Percentiles rank a stretch among this genome's conserved stretches.
These are phyloP conservation scores for Diabrotica virgifera DNA, from an alignment of 1,140 invertebrate genomes.

Conservation along the genomic window DNA sequence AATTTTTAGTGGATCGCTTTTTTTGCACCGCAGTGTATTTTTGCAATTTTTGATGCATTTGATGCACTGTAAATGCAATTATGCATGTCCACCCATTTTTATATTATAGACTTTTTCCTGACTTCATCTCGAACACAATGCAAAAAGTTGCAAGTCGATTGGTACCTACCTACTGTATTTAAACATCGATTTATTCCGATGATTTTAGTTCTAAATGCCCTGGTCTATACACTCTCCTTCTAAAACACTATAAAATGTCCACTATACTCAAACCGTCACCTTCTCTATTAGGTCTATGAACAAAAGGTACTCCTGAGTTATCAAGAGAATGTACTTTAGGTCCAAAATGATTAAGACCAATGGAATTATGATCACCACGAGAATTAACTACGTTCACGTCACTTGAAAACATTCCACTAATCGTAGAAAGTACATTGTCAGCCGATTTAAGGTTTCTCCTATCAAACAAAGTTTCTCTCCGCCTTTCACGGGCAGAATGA, in stretches of 20 bases:
- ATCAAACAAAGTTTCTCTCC: constrained; percentile 15
- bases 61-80: no score
- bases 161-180: no score
- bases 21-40: no score
- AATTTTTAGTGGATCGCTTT: no score
- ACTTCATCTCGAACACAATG: no score
- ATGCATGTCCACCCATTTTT: no score
- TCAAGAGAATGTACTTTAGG: constrained; percentile 20
- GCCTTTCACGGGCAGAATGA: constrained; percentile 28
- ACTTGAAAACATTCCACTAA: constrained; percentile 20
- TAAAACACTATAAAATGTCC: constrained; percentile 22
- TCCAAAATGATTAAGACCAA: constrained; percentile 17
- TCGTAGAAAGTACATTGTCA: constrained; percentile 28
- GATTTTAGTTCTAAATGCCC: no score
- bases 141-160: no score
- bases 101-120: no score
- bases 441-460: constrained; percentile 35
- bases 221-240: no score
- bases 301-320: constrained; percentile 23
- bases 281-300: constrained; percentile 24
- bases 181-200: no score
- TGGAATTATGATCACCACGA: constrained; percentile 17
- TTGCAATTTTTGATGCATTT: no score
- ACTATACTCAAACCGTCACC: constrained; percentile 33
- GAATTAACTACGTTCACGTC: constrained; percentile 17